Evolutionary conservation across 2,888 invertebrate species (phyloP), one percentile per base, ranked within the genome.

Genomic region (Drepanosiphum platanoidis): DNA sequence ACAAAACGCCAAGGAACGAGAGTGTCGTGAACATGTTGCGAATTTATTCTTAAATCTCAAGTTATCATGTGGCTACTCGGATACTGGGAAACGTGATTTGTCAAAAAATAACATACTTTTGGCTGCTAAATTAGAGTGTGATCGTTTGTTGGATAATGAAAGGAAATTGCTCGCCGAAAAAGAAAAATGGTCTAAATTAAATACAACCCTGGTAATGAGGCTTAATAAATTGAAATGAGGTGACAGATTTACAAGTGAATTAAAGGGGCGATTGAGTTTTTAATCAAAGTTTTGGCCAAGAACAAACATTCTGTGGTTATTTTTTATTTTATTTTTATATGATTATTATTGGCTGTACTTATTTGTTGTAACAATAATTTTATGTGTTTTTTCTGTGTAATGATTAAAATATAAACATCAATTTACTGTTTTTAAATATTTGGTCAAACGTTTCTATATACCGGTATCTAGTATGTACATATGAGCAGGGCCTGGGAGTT

Each of bases 1-100:
- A 58, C 84, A 84, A 3, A 84, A 84, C 58, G 84, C 84, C 18
- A 84, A 84, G 68, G 84, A 84, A 84, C 84, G 84, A 34, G 30
- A 4, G 5, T 84, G 77, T 1, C 52, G 84, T 30, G n/a, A 70
- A 22, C 13, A 15, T 0, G 68, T 84, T n/a, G 36, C 68, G 0
- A 32, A 39, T 11, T 30, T 39, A 32, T 84, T 84, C 52, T 5
- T 0, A 1, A 3, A 15, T 15, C 32, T 84, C 0, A 22, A 5
- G 1, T 30, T 58, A 30, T 8, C 0, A 22, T 84, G 84, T 58
- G 70, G 58, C 39, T 58, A 77, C 30, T 39, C 77, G 30, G 39
- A 84, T 1, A 11, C 27, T 2, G 77, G 58, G 18, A 75, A 70
- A 39, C 84, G 84, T 22, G 4, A 39, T 0, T 58, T 77, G 9